Evolutionary conservation across 2,888 invertebrate species (phyloP).

Genomic region (Apodemia hepburni): DNA sequence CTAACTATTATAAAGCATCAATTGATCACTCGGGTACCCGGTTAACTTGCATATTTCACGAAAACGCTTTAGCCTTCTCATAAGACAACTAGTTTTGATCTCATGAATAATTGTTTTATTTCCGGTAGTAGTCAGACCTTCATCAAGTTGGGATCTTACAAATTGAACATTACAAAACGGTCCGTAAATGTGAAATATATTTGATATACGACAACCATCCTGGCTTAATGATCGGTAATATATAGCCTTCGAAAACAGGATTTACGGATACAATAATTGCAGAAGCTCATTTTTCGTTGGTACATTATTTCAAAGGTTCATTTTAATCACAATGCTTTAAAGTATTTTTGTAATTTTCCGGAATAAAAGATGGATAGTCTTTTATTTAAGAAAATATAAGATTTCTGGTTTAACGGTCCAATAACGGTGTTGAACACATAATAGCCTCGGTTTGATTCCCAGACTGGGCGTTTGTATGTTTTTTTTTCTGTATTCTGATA

Average conservation of each 20-base stretch:
- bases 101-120: slow-evolving; percentile 14
- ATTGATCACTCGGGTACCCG: not conserved
- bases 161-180: slow-evolving; percentile 12
- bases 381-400: too few relatives aligned
- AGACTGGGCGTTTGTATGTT: too few relatives aligned
- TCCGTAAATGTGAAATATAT: slow-evolving; percentile 7
- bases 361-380: too few relatives aligned
- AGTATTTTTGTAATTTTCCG: too few relatives aligned
- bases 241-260: not conserved
- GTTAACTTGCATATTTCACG: not conserved
- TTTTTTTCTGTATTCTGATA: too few relatives aligned
- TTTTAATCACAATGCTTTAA: too few relatives aligned
- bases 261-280: slow-evolving; percentile 25
- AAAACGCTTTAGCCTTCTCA: slow-evolving; percentile 2
- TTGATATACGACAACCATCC: not conserved
- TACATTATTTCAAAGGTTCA: slow-evolving; percentile 35
- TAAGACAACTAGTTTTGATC: slow-evolving; percentile 3
- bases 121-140: slow-evolving; percentile 7
- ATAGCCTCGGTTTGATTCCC: too few relatives aligned
- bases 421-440: too few relatives aligned
- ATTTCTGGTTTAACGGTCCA: too few relatives aligned
- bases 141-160: not conserved
- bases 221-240: slow-evolving; percentile 6
- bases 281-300: slow-evolving; percentile 26
- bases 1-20: not conserved